These are phyloP conservation scores for Prunella fulvescens DNA, from an alignment of 2,113 vertebrate species.

Conservation along the genomic window DNA sequence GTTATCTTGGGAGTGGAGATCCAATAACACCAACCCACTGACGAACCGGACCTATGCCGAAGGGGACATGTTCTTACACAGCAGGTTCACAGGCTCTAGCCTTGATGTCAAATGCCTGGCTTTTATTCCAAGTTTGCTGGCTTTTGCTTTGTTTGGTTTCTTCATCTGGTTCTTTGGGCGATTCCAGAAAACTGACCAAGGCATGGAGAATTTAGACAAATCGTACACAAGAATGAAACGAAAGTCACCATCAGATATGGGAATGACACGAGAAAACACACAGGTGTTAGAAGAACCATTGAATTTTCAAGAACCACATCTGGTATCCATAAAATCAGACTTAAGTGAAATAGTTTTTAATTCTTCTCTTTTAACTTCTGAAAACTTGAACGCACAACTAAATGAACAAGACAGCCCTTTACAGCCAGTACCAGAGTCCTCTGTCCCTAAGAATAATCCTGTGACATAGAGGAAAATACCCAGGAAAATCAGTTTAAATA, in stretches of 20 bases:
- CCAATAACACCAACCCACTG: slow-evolving; percentile 80
- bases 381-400: slow-evolving; percentile 74
- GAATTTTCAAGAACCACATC: slow-evolving; percentile 77
- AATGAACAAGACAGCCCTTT: slow-evolving; percentile 60
- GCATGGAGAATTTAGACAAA: slow-evolving; percentile 89
- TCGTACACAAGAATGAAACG: slow-evolving; percentile 91
- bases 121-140: slow-evolving; percentile 91
- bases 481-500: slow-evolving; percentile 46
- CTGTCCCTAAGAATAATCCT: slow-evolving; percentile 53
- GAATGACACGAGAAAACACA: slow-evolving; percentile 85
- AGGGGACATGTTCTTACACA: slow-evolving; percentile 92
- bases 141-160: slow-evolving; percentile 93
- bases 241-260: slow-evolving; percentile 91
- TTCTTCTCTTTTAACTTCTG: slow-evolving; percentile 74
- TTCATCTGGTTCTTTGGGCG: slow-evolving; percentile 94
- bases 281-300: slow-evolving; percentile 78
- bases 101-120: slow-evolving; percentile 93
- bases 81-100: slow-evolving; percentile 87
- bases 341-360: slow-evolving; percentile 79
- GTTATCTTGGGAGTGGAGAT: slow-evolving; percentile 91
- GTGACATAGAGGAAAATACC: slow-evolving; percentile 53
- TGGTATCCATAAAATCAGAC: slow-evolving; percentile 83
- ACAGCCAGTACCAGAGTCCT: slow-evolving; percentile 58
- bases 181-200: slow-evolving; percentile 91
- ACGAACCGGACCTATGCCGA: slow-evolving; percentile 86